Conservation (phyloP, 2,888 invertebrate species). For the Psococerastis gibbosa region DNA sequence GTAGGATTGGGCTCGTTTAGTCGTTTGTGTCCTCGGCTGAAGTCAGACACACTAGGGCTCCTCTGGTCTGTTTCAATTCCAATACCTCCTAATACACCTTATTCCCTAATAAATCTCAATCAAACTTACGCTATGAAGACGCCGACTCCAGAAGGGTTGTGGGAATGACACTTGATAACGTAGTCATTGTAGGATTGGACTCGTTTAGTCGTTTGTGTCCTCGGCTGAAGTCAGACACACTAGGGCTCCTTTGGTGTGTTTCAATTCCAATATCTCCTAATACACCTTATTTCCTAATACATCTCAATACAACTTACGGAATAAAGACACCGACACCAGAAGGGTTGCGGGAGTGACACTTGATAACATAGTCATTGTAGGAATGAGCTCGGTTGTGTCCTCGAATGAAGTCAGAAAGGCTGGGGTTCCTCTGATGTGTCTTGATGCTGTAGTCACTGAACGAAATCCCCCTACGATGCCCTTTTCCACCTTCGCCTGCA, state of each 20-base stretch:
- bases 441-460: constrained; percentile 9
- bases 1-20: neutral
- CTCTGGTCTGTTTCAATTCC: constrained; percentile 8
- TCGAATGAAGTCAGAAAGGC: constrained; percentile 6
- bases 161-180: constrained; percentile 55
- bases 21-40: constrained; percentile 2
- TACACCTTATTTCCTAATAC: constrained; percentile 14
- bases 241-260: constrained; percentile 4
- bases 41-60: constrained; percentile 2
- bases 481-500: constrained; percentile 10
- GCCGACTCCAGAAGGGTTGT: constrained; percentile 56
- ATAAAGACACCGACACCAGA: constrained; percentile 49
- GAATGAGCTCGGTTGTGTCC: constrained; percentile 1
- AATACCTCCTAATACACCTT: too few relatives aligned
- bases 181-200: constrained; percentile 16
- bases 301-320: constrained; percentile 9
- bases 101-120: constrained; percentile 13
- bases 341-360: constrained; percentile 68
- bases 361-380: constrained; percentile 27
- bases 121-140: constrained; percentile 31
- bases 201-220: neutral
- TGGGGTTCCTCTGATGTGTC: constrained; percentile 8
- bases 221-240: neutral
- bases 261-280: constrained; percentile 3
- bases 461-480: constrained; percentile 9